Evolutionary conservation across 2,888 invertebrate genomes (phyloP).

Genomic region (Trimorus sp.): DNA sequence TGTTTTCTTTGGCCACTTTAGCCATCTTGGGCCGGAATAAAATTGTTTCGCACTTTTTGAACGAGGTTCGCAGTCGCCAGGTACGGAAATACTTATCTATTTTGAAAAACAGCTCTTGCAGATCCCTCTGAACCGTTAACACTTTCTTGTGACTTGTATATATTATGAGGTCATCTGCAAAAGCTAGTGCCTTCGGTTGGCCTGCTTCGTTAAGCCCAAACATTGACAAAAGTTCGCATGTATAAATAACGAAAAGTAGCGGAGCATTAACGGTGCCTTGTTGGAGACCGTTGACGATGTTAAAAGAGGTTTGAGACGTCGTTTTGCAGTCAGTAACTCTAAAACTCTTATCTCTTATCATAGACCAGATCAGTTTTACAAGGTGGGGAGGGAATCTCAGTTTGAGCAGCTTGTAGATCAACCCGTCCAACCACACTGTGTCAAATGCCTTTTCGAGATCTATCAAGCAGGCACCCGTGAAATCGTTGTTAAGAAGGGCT

Average conservation of each 20-base stretch:
- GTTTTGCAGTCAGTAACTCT: background rate
- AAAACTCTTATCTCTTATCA: background rate
- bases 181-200: background rate
- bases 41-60: constrained; percentile 65
- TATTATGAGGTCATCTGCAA: constrained; percentile 22
- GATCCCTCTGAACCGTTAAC: background rate
- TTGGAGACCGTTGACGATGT: constrained; percentile 1
- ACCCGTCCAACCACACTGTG: background rate
- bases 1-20: background rate
- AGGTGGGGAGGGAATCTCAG: background rate
- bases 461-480: background rate
- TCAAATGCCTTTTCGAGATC: too few relatives aligned
- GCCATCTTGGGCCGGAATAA: constrained; percentile 41
- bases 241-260: background rate
- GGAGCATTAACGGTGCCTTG: constrained; percentile 10
- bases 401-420: background rate
- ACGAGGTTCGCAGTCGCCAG: constrained; percentile 59
- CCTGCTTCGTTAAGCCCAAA: background rate
- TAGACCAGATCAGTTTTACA: background rate
- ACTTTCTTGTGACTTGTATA: background rate
- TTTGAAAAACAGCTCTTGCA: constrained; percentile 14
- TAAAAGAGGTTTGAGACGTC: background rate
- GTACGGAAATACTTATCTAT: constrained; percentile 23
- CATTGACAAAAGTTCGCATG: background rate
- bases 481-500: background rate